These are phyloP conservation scores for Rana temporaria DNA, from an alignment of 2,113 vertebrate genomes.

Conservation along the genomic window DNA sequence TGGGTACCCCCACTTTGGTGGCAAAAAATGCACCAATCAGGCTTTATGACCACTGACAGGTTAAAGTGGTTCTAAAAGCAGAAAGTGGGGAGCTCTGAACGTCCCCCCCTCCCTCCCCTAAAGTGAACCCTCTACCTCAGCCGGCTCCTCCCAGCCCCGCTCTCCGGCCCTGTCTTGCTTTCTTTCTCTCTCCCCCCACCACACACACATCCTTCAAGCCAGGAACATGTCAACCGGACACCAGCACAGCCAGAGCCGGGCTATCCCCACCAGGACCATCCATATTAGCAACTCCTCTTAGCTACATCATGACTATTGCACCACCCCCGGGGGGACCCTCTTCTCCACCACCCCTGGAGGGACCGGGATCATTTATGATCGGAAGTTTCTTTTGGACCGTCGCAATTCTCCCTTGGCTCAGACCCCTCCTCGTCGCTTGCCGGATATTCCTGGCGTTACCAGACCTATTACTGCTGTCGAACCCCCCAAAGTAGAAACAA, in stretches of 20 bases:
- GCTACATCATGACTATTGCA: constrained; percentile 97
- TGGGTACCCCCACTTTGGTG: no score
- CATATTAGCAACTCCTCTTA: constrained; percentile 95
- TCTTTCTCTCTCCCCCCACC: constrained; percentile 4
- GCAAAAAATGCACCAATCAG: no score
- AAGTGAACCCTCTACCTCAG: constrained; percentile 65
- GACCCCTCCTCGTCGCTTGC: constrained; percentile 93
- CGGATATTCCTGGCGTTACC: constrained; percentile 93
- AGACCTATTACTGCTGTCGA: constrained; percentile 83
- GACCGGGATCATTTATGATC: constrained; percentile 95
- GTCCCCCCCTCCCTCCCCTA: constrained; percentile 68
- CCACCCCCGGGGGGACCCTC: constrained; percentile 96
- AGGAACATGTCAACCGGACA: constrained; percentile 82
- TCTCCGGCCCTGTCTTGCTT: constrained; percentile 12
- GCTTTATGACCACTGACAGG: no score
- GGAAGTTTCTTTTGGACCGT: constrained; percentile 93
- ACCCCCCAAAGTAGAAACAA: constrained; percentile 87
- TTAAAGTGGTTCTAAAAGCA: no score
- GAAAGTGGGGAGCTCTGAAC: constrained; percentile 65
- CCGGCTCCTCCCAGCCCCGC: constrained; percentile 46
- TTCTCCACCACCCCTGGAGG: constrained; percentile 98
- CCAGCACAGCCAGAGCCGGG: constrained; percentile 93
- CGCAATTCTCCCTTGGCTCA: constrained; percentile 95
- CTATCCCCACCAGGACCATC: constrained; percentile 95
- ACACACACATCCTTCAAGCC: constrained; percentile 32